A percentile compares a stretch with the other conserved stretches of the same genome.
These are phyloP conservation scores for Chaitophorus viminalis DNA, from an alignment of 2,888 invertebrate genomes.

Conservation along the genomic window DNA sequence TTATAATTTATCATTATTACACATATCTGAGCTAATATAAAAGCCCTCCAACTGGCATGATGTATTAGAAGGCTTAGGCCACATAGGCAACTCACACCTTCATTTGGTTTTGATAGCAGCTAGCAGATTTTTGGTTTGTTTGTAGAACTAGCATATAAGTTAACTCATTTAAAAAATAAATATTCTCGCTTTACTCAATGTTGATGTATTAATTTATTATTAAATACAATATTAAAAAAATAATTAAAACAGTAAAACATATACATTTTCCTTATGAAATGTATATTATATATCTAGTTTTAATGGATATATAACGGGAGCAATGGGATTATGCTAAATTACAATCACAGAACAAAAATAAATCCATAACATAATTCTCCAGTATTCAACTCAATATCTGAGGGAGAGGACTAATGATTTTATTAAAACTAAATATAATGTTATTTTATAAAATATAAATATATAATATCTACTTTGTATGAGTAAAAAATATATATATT, in stretches of 20 bases:
- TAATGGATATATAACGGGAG: not conserved
- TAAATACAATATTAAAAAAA: conserved; percentile 29
- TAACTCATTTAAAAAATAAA: not conserved
- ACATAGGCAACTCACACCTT: too few species aligned
- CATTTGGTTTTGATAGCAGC: too few species aligned
- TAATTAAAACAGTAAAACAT: conserved; percentile 26
- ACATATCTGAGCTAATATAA: too few species aligned
- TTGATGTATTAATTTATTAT: conserved; percentile 16
- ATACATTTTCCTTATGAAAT: not conserved
- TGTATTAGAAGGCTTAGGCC: too few species aligned
- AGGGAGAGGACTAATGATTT: conserved; percentile 19
- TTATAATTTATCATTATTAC: too few species aligned
- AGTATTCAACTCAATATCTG: not conserved
- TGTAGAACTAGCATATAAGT: too few species aligned
- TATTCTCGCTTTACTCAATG: not conserved
- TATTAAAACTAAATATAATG: conserved; percentile 19
- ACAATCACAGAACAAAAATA: conserved; percentile 52
- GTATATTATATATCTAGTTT: not conserved
- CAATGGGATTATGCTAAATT: conserved; percentile 42
- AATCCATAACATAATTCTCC: not conserved
- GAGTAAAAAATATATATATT: conserved; percentile 43
- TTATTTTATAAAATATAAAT: conserved; percentile 37
- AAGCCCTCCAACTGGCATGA: too few species aligned
- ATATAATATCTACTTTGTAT: conserved; percentile 29
- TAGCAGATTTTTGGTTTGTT: too few species aligned